Evolutionary conservation across 2,888 invertebrate species (phyloP).

Genomic region (Scaptomyza caliginosa): DNA sequence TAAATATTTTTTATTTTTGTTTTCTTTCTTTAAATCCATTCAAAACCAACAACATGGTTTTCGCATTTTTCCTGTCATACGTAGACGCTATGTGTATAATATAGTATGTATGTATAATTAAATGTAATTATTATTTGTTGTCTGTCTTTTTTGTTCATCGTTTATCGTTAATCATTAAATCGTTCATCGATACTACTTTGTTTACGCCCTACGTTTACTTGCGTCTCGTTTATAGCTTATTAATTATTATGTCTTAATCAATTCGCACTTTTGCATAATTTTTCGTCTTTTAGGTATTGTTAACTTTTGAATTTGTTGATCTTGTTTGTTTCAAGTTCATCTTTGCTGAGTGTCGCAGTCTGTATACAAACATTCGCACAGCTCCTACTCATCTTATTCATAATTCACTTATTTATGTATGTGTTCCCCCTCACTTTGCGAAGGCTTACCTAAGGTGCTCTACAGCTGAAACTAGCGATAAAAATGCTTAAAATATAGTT

Average conservation of each 20-base stretch:
- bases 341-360: constrained; percentile 43
- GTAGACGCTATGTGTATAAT: constrained; percentile 76
- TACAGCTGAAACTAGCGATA: constrained; percentile 71
- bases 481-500: constrained; percentile 75
- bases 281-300: constrained; percentile 81
- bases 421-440: constrained; percentile 38
- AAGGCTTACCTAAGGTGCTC: constrained; percentile 63
- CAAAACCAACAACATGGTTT: constrained; percentile 17
- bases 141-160: constrained; percentile 51
- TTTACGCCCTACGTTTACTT: constrained; percentile 56
- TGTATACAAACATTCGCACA: constrained; percentile 32
- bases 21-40: background rate
- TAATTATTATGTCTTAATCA: constrained; percentile 74
- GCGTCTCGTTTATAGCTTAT: constrained; percentile 57
- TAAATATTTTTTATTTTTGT: constrained; percentile 35
- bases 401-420: constrained; percentile 16
- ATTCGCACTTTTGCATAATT: constrained; percentile 78
- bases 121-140: constrained; percentile 77
- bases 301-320: constrained; percentile 81
- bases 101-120: constrained; percentile 67
- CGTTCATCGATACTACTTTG: constrained; percentile 66
- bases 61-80: constrained; percentile 47
- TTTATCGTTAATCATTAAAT: constrained; percentile 49
- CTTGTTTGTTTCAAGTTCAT: constrained; percentile 45
- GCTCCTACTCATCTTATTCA: constrained; percentile 1